Evolutionary conservation across 2,888 invertebrate genomes (phyloP), one percentile per base, ranked within the genome.

Genomic region (Mythimna ferrago): DNA sequence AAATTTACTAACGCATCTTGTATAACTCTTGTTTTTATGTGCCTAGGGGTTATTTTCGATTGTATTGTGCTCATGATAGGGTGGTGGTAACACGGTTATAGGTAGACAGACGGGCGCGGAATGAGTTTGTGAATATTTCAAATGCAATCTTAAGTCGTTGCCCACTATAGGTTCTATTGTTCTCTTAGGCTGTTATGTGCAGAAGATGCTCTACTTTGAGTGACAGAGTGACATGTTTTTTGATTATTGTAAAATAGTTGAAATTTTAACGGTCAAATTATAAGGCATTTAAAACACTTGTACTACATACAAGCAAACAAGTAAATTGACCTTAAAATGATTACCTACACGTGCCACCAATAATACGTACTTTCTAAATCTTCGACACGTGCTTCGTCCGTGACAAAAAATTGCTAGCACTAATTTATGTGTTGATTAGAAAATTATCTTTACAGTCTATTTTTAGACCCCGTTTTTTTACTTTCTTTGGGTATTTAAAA

Each of bases 101-200:
- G 91, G 89, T 90, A 94, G 94, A 94, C 93, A 92, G 92, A 89
- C 93, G 92, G 93, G 93, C 92, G 91, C 93, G 93, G 93, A 95
- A 95, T 94, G 93, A 93, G 92, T 92, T 92, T 92, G 93, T 96
- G 95, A 94, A 95, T 96, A 96, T 95, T 96, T 95, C 92, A 95
- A 94, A 95, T 89, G 93, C 94, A 95, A 96, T 95, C 94, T 94
- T 91, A 88, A 91, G 89, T 89, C 92, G 92, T 92, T 94, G 94
- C 86, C 92, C 92, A 93, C 93, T 93, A 92, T 92, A 93, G 92
- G 89, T 90, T 80, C 94, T 92, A 95, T 96, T 96, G 96, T 96
- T 95, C 91, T 91, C 89, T 62, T 78, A 76, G 83, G 86, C 80
- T 81, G 58, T 58, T 68, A 53, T 74, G 73, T 69, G 76, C 6